phyloP scores from a whole-genome alignment of 2,113 vertebrate species.

The Scophthalmus maximus region DNA sequence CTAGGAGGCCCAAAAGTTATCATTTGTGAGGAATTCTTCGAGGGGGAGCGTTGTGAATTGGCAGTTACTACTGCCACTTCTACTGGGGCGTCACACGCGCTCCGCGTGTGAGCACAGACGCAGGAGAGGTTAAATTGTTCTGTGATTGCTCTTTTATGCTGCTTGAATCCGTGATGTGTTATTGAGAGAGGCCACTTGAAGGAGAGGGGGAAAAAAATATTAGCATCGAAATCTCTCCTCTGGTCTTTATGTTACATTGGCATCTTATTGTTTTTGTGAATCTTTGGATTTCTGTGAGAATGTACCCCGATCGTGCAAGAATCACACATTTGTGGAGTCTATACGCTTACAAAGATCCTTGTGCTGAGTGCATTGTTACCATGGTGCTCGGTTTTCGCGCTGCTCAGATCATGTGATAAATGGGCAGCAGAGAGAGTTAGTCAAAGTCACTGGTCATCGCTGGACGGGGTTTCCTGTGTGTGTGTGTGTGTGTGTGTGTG shows the following conservation, averaged over 20 bases:
- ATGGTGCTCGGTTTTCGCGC: conserved; percentile 28
- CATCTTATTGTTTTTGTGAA: conserved; percentile 57
- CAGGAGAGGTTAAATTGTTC: conserved; percentile 76
- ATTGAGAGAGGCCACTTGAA: conserved; percentile 73
- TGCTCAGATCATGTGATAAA: conserved; percentile 57
- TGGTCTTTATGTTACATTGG: conserved; percentile 32
- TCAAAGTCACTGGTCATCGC: conserved; percentile 62
- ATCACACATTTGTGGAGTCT: conserved; percentile 6
- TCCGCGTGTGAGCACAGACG: conserved; percentile 52
- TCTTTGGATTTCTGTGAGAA: conserved; percentile 49
- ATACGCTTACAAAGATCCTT: background rate
- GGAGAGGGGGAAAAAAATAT: conserved; percentile 57
- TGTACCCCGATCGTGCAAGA: conserved; percentile 35
- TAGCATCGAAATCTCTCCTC: conserved; percentile 49
- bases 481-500: background rate
- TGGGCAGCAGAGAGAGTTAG: conserved; percentile 53
- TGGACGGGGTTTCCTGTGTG: conserved; percentile 33
- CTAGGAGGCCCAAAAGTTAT: conserved; percentile 78
- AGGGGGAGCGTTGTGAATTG: conserved; percentile 75
- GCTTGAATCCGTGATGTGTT: conserved; percentile 69
- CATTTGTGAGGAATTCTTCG: conserved; percentile 73
- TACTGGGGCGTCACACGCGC: conserved; percentile 48
- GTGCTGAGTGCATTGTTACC: conserved; percentile 37
- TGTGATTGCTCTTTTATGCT: conserved; percentile 77
- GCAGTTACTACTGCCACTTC: conserved; percentile 68